Percentiles rank a stretch among this genome's conserved stretches.
These are phyloP conservation scores for Pachypeltis micranthus DNA, from an alignment of 1,140 invertebrate species.

Conservation along the genomic window DNA sequence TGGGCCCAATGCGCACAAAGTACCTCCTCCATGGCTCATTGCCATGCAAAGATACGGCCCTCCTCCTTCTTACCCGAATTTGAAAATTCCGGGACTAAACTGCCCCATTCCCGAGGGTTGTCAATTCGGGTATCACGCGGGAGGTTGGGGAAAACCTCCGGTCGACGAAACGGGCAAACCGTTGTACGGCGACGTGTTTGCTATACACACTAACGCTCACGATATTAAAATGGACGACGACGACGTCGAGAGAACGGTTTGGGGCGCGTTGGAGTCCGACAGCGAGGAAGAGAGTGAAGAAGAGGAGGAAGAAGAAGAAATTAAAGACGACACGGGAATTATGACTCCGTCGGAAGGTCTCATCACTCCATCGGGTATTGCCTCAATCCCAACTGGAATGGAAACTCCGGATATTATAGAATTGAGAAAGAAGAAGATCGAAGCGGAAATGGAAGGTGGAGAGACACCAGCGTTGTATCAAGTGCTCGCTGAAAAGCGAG, in stretches of 20 bases:
- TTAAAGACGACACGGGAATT: slow-evolving; percentile 53
- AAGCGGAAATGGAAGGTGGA: slow-evolving; percentile 90
- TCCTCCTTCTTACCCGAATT: slow-evolving; percentile 96
- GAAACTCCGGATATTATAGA: slow-evolving; percentile 99
- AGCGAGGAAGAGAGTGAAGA: slow-evolving; percentile 85
- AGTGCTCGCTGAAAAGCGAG: slow-evolving; percentile 86
- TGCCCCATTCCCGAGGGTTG: slow-evolving; percentile 91
- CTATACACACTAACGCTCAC: slow-evolving; percentile 43
- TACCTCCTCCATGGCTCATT: slow-evolving; percentile 98
- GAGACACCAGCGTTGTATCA: slow-evolving; percentile 87
- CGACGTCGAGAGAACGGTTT: slow-evolving; percentile 80
- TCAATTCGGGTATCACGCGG: slow-evolving; percentile 97
- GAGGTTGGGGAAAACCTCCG: slow-evolving; percentile 99
- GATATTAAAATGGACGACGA: slow-evolving; percentile 47
- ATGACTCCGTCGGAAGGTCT: slow-evolving; percentile 76
- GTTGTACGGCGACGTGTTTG: slow-evolving; percentile 98
- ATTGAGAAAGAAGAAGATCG: slow-evolving; percentile 90
- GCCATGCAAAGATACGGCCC: slow-evolving; percentile 99
- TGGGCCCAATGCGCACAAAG: slow-evolving; percentile 73
- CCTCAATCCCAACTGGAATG: slow-evolving; percentile 86
- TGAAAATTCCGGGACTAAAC: slow-evolving; percentile 90
- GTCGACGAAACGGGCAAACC: slow-evolving; percentile 97
- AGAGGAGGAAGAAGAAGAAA: slow-evolving; percentile 66
- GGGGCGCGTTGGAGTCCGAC: slow-evolving; percentile 96
- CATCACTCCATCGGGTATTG: slow-evolving; percentile 88